These are phyloP conservation scores for Musca vetustissima DNA, from an alignment of 1,140 invertebrate genomes.

Conservation along the genomic window DNA sequence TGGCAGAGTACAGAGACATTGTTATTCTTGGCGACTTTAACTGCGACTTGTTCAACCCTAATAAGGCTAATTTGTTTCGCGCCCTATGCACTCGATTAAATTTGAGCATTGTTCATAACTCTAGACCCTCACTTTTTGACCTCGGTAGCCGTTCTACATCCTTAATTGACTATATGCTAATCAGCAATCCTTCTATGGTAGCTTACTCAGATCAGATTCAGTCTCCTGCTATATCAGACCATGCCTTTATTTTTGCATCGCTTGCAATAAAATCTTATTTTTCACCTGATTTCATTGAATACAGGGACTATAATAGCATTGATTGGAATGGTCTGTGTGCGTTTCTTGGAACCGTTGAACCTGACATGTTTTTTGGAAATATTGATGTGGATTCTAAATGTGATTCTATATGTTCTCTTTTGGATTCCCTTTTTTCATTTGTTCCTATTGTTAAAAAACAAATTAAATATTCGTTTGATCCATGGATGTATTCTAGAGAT, in stretches of 20 bases:
- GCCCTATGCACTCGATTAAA: neutral
- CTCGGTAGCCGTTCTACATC: neutral
- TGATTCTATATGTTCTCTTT: neutral
- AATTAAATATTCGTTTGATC: neutral
- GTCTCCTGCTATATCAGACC: no score
- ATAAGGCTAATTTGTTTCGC: neutral
- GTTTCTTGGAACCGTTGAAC: neutral
- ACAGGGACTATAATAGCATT: neutral
- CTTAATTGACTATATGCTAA: neutral
- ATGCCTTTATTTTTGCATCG: no score
- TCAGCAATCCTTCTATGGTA: no score
- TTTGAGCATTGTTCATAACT: neutral
- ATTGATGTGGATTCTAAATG: no score
- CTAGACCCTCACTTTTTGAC: neutral
- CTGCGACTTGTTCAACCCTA: neutral
- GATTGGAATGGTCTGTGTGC: neutral
- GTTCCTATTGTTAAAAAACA: neutral
- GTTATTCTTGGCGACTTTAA: no score
- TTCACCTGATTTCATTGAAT: no score
- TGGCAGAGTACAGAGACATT: neutral
- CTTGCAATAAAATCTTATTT: no score
- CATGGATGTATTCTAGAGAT: neutral
- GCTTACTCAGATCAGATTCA: no score
- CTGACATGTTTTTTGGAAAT: neutral
- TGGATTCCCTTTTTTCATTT: neutral